Evolutionary conservation across 2,113 vertebrate genomes (phyloP).

Genomic region (Clarias gariepinus): DNA sequence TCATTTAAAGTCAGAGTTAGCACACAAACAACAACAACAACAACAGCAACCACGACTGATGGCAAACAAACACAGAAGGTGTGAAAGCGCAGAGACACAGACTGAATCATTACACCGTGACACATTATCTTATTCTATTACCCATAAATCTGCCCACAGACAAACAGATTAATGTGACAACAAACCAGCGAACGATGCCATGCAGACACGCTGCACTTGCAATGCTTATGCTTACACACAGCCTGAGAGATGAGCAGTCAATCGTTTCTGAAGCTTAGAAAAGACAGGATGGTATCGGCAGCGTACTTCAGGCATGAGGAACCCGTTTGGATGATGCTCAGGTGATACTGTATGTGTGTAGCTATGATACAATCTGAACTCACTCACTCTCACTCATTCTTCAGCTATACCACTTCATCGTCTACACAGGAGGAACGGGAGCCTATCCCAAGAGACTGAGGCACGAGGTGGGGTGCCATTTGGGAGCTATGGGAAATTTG

Average conservation of each 20-base stretch:
- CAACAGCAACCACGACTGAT: neutral
- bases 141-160: neutral
- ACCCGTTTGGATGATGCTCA: constrained; percentile 40
- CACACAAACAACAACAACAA: neutral
- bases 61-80: neutral
- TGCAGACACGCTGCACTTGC: constrained; percentile 36
- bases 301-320: constrained; percentile 87
- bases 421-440: too few relatives aligned
- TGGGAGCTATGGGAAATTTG: too few relatives aligned
- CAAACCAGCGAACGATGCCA: constrained; percentile 18
- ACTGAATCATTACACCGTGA: neutral
- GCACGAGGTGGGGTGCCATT: too few relatives aligned
- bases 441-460: too few relatives aligned
- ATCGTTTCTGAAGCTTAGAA: neutral
- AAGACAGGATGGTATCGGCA: constrained; percentile 56
- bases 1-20: neutral
- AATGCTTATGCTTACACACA: constrained; percentile 30
- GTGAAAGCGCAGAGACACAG: neutral
- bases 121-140: neutral
- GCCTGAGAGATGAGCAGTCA: constrained; percentile 20
- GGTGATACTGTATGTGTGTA: neutral
- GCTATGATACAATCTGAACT: neutral
- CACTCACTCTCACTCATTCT: neutral
- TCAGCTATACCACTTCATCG: too few relatives aligned
- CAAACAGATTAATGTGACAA: neutral